phyloP scores from a whole-genome alignment of 1,140 invertebrate genomes.

The Megalopta genalis region DNA sequence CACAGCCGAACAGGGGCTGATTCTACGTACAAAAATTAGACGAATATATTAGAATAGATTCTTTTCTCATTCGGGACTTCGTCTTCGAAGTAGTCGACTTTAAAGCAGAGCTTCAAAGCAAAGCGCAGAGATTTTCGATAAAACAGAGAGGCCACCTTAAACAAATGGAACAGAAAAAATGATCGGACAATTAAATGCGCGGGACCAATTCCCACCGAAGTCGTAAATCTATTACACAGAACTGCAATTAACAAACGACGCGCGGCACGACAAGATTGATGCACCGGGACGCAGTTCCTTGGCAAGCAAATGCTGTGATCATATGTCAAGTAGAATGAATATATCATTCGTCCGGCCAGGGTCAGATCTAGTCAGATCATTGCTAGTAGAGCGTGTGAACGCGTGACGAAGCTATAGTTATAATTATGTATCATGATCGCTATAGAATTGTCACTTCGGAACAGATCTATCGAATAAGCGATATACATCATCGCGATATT shows the following conservation, averaged over 20 bases:
- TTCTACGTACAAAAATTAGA: no score
- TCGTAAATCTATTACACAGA: conserved; percentile 19
- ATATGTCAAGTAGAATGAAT: conserved; percentile 13
- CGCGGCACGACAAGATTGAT: conserved; percentile 4
- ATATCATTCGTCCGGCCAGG: conserved; percentile 4
- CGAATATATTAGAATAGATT: no score
- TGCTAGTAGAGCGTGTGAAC: conserved; percentile 25
- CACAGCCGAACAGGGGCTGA: no score
- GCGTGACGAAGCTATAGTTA: background rate
- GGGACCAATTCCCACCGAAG: background rate
- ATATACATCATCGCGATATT: no score
- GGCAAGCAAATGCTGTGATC: conserved; percentile 2
- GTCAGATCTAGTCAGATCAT: conserved; percentile 7
- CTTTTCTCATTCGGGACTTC: no score
- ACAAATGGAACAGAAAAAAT: background rate
- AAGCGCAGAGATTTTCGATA: no score
- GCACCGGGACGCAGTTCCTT: conserved; percentile 8
- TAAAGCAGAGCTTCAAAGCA: no score
- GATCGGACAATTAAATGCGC: background rate
- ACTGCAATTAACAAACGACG: conserved; percentile 25
- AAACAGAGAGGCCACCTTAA: no score
- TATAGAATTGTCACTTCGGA: background rate
- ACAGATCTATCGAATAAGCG: no score
- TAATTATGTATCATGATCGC: background rate
- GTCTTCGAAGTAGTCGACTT: no score